Evolutionary conservation across 2,888 invertebrate genomes (phyloP), one percentile per base, ranked within the genome.

Genomic region (Oconnorella tubifera): DNA sequence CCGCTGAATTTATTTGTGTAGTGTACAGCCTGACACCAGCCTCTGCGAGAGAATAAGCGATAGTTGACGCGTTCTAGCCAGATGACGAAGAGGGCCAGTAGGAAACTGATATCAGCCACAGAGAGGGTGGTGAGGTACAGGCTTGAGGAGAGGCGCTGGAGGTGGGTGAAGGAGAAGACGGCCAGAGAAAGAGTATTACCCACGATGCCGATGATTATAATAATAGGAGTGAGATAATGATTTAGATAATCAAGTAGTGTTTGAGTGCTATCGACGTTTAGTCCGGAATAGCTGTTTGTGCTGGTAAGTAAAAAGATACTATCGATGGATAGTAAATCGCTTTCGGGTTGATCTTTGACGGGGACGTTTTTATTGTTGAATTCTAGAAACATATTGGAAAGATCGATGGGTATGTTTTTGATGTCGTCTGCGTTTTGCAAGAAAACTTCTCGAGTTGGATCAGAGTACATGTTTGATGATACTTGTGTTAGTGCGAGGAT

Each of bases 21-120:
- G 4, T 88, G 86, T 70, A 89, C 86, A 33, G 87, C 80, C 75
- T 91, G 89, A 74, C 92, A 92, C 83, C 86, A 85, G 4, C 86
- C 86, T 19, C 85, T 33, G 78, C 83, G 58, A 57, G 73, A 70
- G 67, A 77, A 75, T 25, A 75, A 67, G 14, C 71, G 66, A 0
- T 74, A 25, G 27, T 60, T 55, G 3, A 68, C 51, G n/a, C 58
- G 27, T 3, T 63, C 62, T 28, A 69, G 48, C 70, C 70, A 70
- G n/a, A 67, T 57, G 3, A 68, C 33, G 2, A 60, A 28, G 31
- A 70, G 49, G 1, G 69, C 59, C 6, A 62, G 28, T 23, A 70
- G 59, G 53, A 65, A 70, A 6, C 60, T 51, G 49, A 63, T 67
- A 57, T 70, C 69, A 2, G 60, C 67, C 51, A 67, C 49, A 1